Percentiles rank a stretch among this genome's conserved stretches.
Conservation (phyloP, 2,888 invertebrate species). For the Drosophila nr. perissopoda region DNA sequence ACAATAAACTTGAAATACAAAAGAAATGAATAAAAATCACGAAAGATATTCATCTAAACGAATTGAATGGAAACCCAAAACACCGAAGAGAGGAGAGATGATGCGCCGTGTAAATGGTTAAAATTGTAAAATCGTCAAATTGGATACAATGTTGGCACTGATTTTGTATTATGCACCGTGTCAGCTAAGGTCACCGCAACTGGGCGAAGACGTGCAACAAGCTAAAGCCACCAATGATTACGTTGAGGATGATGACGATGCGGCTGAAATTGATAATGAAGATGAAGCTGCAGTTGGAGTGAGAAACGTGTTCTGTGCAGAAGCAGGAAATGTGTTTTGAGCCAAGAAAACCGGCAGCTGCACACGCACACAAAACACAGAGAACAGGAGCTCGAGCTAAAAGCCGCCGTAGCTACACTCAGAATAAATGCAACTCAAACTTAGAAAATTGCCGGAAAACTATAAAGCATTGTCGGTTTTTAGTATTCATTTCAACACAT, state of each 20-base stretch:
- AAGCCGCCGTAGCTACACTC: slow-evolving; percentile 1
- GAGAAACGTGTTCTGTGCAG: slow-evolving; percentile 62
- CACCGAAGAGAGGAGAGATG: slow-evolving; percentile 3
- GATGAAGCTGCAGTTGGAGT: slow-evolving; percentile 34
- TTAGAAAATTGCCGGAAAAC: not conserved
- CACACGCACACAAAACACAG: slow-evolving; percentile 40
- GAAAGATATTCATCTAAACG: slow-evolving; percentile 6
- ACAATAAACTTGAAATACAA: not conserved
- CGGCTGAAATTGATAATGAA: slow-evolving; percentile 26
- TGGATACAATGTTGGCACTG: slow-evolving; percentile 48
- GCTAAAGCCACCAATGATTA: slow-evolving; percentile 42
- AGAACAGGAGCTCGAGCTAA: slow-evolving; percentile 3
- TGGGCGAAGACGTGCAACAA: slow-evolving; percentile 49
- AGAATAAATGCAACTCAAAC: not conserved
- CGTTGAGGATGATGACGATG: slow-evolving; percentile 25
- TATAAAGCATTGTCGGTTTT: not conserved
- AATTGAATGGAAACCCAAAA: slow-evolving; percentile 1
- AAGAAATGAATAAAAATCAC: not conserved
- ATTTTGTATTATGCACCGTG: slow-evolving; percentile 55
- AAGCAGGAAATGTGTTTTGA: slow-evolving; percentile 59
- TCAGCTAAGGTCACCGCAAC: slow-evolving; percentile 58
- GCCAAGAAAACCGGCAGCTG: slow-evolving; percentile 44
- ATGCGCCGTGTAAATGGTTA: slow-evolving; percentile 28
- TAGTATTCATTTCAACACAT: not conserved
- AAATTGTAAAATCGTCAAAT: slow-evolving; percentile 30